These are phyloP conservation scores for Gorilla gorilla DNA, from an alignment of 2,113 vertebrate genomes.

Conservation along the genomic window DNA sequence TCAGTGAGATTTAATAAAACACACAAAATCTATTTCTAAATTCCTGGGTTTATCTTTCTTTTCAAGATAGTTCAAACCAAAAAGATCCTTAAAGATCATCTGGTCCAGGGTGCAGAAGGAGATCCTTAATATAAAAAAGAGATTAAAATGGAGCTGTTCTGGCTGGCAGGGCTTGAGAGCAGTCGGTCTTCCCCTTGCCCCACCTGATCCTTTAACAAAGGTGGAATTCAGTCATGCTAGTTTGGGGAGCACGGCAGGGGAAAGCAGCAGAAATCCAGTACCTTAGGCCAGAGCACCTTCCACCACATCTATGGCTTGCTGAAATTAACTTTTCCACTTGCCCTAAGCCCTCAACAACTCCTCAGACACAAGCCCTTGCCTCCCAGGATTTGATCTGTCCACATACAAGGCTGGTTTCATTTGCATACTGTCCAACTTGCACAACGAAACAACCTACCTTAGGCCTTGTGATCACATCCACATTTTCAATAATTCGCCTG, in stretches of 20 bases:
- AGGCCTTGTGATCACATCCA: slow-evolving; percentile 97
- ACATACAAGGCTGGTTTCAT: neutral
- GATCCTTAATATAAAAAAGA: neutral
- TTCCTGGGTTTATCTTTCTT: neutral
- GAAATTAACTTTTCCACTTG: neutral
- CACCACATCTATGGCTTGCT: neutral
- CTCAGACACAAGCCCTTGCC: neutral
- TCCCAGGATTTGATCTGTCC: neutral
- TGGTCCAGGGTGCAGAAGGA: neutral
- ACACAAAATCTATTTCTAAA: slow-evolving; percentile 23
- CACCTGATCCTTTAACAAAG: neutral
- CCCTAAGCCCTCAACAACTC: neutral
- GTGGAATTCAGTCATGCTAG: neutral
- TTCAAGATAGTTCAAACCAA: neutral
- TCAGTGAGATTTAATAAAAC: neutral
- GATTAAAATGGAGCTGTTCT: neutral
- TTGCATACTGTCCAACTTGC: neutral
- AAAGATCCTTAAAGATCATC: neutral
- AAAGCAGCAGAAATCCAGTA: neutral
- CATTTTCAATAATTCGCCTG: slow-evolving; percentile 95
- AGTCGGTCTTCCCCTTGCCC: neutral
- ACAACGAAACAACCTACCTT: slow-evolving; percentile 87
- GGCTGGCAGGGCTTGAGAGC: neutral
- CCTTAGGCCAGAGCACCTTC: neutral
- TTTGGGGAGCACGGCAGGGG: neutral